Evolutionary conservation across 1,140 invertebrate species (phyloP).

Genomic region (Ips typographus): DNA sequence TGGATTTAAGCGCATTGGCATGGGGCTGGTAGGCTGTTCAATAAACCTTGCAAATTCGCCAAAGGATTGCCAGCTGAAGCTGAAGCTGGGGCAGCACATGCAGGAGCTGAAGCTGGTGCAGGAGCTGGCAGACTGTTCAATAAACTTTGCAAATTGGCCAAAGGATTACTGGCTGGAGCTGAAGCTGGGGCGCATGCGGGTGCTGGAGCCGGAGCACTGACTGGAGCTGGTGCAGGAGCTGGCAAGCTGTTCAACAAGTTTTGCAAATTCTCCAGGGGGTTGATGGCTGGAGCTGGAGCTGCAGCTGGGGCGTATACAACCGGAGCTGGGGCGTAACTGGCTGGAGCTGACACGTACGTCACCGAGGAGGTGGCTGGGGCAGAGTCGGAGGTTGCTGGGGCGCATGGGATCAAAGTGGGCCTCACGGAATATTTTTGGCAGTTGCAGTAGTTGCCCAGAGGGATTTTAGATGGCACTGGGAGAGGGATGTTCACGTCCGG

Average conservation of each 20-base stretch:
- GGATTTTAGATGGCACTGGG: constrained; percentile 18
- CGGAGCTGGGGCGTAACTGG: constrained; percentile 1
- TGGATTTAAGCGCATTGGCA: too few species aligned
- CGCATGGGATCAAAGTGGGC: constrained; percentile 22
- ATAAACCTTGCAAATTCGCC: constrained; percentile 1
- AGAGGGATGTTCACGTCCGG: constrained; percentile 23
- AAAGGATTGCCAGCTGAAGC: neutral
- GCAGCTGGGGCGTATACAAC: neutral
- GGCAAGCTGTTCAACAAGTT: neutral
- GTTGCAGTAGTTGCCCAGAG: constrained; percentile 23
- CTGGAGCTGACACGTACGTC: constrained; percentile 2
- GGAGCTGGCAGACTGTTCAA: neutral
- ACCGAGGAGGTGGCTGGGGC: neutral
- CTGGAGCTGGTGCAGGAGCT: neutral
- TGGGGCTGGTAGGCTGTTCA: neutral
- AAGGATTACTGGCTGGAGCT: neutral
- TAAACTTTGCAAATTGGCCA: constrained; percentile 4
- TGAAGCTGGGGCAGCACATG: neutral
- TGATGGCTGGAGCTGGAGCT: constrained; percentile 4
- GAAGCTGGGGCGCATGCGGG: neutral
- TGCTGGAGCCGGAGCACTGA: neutral
- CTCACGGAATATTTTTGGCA: constrained; percentile 29
- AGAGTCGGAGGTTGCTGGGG: neutral
- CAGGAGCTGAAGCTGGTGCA: constrained; percentile 6
- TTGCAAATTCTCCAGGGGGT: neutral